Evolutionary conservation across 1,140 invertebrate genomes (phyloP).

Genomic region (Papilio machaon): DNA sequence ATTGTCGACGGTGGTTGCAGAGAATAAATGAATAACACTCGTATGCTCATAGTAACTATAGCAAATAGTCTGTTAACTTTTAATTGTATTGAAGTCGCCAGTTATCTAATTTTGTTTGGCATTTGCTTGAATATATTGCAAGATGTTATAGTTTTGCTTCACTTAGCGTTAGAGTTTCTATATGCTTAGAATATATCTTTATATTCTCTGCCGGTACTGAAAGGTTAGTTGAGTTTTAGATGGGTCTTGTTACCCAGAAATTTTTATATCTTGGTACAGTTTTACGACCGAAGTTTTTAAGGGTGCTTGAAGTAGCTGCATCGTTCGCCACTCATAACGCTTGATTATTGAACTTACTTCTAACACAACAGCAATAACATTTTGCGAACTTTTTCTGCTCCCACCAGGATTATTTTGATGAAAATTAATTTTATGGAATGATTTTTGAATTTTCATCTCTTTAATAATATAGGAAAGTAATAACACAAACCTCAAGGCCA

Average conservation of each 20-base stretch:
- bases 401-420: background rate
- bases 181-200: background rate
- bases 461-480: background rate
- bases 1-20: background rate
- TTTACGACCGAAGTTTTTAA: conserved; percentile 13
- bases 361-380: conserved; percentile 14
- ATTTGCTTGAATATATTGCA: too few species aligned
- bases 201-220: background rate
- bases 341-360: conserved; percentile 13
- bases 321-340: conserved; percentile 11
- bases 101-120: too few species aligned
- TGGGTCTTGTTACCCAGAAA: background rate
- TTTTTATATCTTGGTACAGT: conserved; percentile 19
- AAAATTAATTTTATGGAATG: background rate
- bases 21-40: background rate
- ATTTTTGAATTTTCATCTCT: background rate
- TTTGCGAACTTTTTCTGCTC: conserved; percentile 10
- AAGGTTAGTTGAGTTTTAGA: conserved; percentile 8
- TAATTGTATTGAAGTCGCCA: background rate
- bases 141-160: background rate
- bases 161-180: background rate
- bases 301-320: conserved; percentile 9
- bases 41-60: background rate
- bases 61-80: background rate
- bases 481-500: background rate